Percentiles rank a stretch among this genome's conserved stretches.
Conservation (phyloP, 2,113 vertebrate genomes). For the Carlito syrichta region DNA sequence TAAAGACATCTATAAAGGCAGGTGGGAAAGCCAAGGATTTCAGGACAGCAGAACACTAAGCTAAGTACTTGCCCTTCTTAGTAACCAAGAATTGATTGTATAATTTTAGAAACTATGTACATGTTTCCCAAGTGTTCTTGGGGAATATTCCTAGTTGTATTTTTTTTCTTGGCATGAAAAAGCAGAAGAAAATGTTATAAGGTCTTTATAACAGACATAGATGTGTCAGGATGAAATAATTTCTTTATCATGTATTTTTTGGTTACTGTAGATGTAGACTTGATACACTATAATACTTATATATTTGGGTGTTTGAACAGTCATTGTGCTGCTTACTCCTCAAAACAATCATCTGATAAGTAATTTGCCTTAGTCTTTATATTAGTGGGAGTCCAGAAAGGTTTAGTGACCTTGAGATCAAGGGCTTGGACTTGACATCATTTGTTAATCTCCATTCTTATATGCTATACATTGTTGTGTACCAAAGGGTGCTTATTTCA, state of each 20-base stretch:
- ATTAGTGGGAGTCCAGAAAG: neutral
- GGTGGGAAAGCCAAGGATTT: neutral
- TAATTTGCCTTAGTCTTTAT: neutral
- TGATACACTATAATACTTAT: neutral
- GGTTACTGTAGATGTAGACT: neutral
- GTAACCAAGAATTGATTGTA: constrained; percentile 2
- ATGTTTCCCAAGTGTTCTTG: constrained; percentile 34
- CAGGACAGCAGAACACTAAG: neutral
- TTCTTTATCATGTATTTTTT: neutral
- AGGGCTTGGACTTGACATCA: neutral
- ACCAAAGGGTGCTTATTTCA: neutral
- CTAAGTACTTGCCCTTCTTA: neutral
- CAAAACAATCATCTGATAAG: neutral
- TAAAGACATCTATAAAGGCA: neutral
- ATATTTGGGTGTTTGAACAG: neutral
- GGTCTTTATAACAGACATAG: neutral
- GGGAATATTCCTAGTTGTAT: neutral
- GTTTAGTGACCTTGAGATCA: neutral
- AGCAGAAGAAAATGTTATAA: neutral
- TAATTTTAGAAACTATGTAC: constrained; percentile 25
- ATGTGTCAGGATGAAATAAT: neutral
- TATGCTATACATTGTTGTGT: neutral
- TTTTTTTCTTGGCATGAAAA: constrained; percentile 51
- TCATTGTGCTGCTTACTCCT: neutral
- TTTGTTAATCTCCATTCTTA: neutral